Evolutionary conservation across 2,888 invertebrate genomes (phyloP).

Genomic region (Sarcophaga rosellei): DNA sequence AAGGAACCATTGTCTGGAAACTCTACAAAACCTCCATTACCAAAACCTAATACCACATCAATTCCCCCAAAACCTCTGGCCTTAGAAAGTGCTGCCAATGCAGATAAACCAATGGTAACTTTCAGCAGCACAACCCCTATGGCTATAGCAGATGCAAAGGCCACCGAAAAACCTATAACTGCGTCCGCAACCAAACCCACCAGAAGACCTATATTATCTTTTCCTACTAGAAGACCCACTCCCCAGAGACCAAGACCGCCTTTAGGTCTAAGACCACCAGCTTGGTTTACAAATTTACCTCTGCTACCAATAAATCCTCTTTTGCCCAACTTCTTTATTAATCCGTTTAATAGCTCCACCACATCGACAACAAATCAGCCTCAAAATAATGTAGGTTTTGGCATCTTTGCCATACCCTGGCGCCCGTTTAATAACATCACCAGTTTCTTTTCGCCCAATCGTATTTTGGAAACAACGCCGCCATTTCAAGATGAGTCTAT

Average conservation of each 20-base stretch:
- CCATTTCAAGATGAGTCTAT: neutral
- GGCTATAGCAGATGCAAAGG: neutral
- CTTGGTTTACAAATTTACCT: constrained; percentile 35
- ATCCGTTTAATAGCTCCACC: constrained; percentile 32
- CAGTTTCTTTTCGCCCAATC: constrained; percentile 27
- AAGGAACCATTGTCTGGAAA: no score
- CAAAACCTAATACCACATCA: neutral
- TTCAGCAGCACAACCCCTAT: neutral
- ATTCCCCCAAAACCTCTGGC: neutral
- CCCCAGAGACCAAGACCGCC: neutral
- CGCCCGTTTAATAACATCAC: constrained; percentile 25
- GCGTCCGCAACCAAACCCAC: neutral
- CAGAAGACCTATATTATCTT: neutral
- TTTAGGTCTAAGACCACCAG: neutral
- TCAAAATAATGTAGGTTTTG: constrained; percentile 38
- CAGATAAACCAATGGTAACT: neutral
- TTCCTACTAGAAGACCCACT: neutral
- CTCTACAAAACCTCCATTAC: neutral
- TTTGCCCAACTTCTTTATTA: constrained; percentile 4
- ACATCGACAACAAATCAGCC: constrained; percentile 10
- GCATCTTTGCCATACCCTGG: constrained; percentile 51
- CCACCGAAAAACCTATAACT: neutral
- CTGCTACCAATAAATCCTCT: neutral
- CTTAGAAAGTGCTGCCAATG: neutral
- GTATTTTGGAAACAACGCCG: constrained; percentile 28